phyloP scores from a whole-genome alignment of 2,888 invertebrate species.

The Sarcophaga variegata region DNA sequence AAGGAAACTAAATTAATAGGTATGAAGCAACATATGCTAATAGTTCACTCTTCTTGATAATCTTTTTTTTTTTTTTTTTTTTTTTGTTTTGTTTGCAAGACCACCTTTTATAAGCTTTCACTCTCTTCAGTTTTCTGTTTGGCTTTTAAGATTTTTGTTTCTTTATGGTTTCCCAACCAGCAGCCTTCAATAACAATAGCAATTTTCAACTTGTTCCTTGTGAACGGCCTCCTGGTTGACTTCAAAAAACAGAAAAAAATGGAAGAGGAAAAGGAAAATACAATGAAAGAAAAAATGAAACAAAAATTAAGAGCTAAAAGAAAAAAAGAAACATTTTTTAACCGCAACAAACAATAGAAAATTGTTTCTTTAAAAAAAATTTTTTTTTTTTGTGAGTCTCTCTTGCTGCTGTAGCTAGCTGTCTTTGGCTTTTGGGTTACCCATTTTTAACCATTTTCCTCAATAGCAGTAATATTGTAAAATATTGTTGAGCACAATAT shows the following conservation, averaged over 20 bases:
- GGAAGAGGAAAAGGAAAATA: constrained; percentile 5
- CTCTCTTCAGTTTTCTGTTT: constrained; percentile 14
- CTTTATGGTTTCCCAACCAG: constrained; percentile 45
- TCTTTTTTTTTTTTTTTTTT: no score
- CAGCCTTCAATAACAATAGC: constrained; percentile 59
- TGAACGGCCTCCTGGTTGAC: background rate
- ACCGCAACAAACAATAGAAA: constrained; percentile 69
- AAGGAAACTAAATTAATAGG: constrained; percentile 32
- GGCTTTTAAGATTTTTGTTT: constrained; percentile 25
- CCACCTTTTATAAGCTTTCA: constrained; percentile 34
- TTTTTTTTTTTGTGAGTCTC: constrained; percentile 1
- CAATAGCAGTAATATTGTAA: constrained; percentile 13
- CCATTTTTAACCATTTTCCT: constrained; percentile 35
- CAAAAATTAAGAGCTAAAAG: background rate
- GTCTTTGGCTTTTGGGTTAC: constrained; percentile 40
- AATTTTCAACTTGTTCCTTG: constrained; percentile 46
- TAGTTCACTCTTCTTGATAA: constrained; percentile 19
- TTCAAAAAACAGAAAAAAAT: constrained; percentile 23
- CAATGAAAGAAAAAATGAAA: constrained; percentile 5
- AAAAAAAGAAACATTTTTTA: no score
- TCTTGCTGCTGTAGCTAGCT: constrained; percentile 13
- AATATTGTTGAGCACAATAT: background rate
- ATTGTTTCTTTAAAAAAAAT: constrained; percentile 39
- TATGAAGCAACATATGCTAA: constrained; percentile 60
- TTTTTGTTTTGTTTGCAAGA: background rate